phyloP scores from a whole-genome alignment of 2,888 invertebrate species.

The Creontiades dilutus region DNA sequence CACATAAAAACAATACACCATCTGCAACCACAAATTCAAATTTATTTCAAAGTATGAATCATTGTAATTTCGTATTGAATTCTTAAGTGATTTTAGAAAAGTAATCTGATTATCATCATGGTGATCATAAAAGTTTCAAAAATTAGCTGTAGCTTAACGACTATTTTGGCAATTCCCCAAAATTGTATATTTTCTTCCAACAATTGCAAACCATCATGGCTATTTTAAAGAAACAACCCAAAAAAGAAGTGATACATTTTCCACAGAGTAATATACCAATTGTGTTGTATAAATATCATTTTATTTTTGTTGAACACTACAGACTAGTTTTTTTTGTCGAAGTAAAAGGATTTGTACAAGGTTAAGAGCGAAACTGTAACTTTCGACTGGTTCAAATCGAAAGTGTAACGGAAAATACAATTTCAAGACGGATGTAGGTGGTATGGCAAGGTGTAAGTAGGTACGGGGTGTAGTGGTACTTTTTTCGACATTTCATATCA shows the following conservation, averaged over 20 bases:
- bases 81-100: constrained; percentile 65
- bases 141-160: constrained; percentile 50
- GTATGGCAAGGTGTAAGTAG: too few relatives aligned
- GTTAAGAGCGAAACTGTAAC: neutral
- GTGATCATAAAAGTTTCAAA: constrained; percentile 60
- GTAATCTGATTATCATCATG: constrained; percentile 65
- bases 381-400: neutral
- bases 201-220: neutral
- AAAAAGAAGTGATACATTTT: constrained; percentile 13
- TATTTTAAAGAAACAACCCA: neutral
- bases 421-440: neutral
- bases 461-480: constrained; percentile 1
- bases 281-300: constrained; percentile 15
- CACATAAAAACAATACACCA: too few relatives aligned
- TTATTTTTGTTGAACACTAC: constrained; percentile 21
- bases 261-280: constrained; percentile 9
- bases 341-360: constrained; percentile 15
- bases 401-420: neutral
- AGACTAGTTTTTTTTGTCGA: constrained; percentile 6
- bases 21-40: constrained; percentile 61
- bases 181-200: constrained; percentile 34
- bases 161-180: constrained; percentile 59
- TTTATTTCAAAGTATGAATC: constrained; percentile 70
- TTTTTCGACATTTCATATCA: constrained; percentile 15
- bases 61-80: constrained; percentile 56